A percentile compares a stretch with the other conserved stretches of the same genome.
Evolutionary conservation across 2,888 invertebrate species (phyloP).

Genomic region (Gymnosoma rotundatum): DNA sequence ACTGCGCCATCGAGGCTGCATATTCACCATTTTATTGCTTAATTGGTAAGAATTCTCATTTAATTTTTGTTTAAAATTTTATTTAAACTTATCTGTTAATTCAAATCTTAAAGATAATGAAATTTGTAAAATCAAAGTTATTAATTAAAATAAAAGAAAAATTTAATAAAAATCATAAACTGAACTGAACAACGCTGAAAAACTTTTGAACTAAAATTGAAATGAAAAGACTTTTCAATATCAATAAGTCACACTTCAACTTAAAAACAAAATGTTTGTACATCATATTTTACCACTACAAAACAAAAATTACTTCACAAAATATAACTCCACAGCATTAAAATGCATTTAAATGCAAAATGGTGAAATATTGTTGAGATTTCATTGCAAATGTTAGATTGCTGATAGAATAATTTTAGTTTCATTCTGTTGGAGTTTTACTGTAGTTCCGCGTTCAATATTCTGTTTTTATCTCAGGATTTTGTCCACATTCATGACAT

Average conservation of each 20-base stretch:
- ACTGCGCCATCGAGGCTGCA: conserved; percentile 79
- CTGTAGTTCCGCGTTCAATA: conserved; percentile 22
- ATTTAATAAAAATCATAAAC: not conserved
- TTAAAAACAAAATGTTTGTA: conserved; percentile 33
- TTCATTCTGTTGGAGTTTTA: conserved; percentile 16
- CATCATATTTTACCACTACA: conserved; percentile 19
- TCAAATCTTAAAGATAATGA: not conserved
- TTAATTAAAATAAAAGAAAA: not conserved
- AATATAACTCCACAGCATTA: not conserved
- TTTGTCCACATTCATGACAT: conserved; percentile 24
- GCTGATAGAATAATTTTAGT: not conserved
- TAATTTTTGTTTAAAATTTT: not conserved
- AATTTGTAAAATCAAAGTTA: not conserved
- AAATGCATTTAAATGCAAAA: conserved; percentile 4
- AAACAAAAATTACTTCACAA: not conserved
- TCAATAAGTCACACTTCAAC: conserved; percentile 26
- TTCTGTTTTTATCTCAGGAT: conserved; percentile 14
- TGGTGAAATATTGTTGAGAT: not conserved
- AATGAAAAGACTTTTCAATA: conserved; percentile 49
- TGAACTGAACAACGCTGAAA: not conserved
- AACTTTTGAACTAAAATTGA: conserved; percentile 32
- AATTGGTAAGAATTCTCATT: not conserved
- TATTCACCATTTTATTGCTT: not conserved
- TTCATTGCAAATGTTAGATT: not conserved
- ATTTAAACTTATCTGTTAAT: not conserved